phyloP scores from a whole-genome alignment of 2,113 vertebrate genomes.

The Microcebus griseorufus region DNA sequence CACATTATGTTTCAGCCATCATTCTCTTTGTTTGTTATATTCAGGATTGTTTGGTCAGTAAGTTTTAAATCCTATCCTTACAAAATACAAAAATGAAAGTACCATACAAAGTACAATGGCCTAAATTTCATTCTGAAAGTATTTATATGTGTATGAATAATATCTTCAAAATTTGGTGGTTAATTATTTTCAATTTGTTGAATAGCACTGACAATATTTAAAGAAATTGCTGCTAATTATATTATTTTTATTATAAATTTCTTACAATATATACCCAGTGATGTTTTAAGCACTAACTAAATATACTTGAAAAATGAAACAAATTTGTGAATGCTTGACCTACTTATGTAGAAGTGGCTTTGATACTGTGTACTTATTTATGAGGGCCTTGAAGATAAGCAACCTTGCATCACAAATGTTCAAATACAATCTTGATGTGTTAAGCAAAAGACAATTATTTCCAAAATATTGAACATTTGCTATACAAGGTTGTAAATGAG shows the following conservation, averaged over 20 bases:
- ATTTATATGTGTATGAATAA: neutral
- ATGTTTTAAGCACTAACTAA: neutral
- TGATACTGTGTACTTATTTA: neutral
- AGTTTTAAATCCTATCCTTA: neutral
- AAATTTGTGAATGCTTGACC: neutral
- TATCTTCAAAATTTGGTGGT: neutral
- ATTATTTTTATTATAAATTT: neutral
- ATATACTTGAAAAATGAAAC: neutral
- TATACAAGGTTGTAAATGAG: too few relatives aligned
- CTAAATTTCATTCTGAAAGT: neutral
- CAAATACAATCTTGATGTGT: neutral
- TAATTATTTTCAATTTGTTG: neutral
- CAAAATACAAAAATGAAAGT: neutral
- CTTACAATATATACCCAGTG: neutral
- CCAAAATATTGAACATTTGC: neutral
- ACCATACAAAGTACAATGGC: neutral
- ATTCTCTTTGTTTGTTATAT: neutral
- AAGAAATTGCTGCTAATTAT: neutral
- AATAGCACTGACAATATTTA: neutral
- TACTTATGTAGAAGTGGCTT: neutral
- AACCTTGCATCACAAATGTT: neutral
- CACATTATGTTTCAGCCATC: neutral
- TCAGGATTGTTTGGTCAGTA: neutral
- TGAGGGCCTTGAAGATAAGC: neutral
- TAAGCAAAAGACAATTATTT: neutral